A percentile compares a stretch with the other conserved stretches of the same genome.
phyloP scores from a whole-genome alignment of 2,888 invertebrate genomes.

The Drosophila meridiana region DNA sequence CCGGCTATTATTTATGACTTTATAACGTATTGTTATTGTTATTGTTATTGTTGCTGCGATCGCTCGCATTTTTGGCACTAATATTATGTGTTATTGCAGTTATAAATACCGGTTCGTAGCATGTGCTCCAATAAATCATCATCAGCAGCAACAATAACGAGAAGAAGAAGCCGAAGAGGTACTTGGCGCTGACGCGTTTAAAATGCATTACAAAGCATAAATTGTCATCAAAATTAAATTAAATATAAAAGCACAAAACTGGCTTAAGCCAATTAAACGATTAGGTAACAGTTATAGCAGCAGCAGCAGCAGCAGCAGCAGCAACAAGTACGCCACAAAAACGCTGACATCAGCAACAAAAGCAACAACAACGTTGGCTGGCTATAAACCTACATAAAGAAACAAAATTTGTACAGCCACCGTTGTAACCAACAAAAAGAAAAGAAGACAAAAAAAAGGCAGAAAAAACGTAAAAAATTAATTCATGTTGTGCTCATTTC shows the following conservation, averaged over 20 bases:
- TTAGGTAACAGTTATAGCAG: slow-evolving; percentile 79
- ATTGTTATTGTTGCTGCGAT: slow-evolving; percentile 23
- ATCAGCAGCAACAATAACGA: slow-evolving; percentile 7
- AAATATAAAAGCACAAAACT: slow-evolving; percentile 62
- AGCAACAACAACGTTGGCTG: slow-evolving; percentile 39
- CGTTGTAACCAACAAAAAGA: slow-evolving; percentile 46
- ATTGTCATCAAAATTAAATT: slow-evolving; percentile 77
- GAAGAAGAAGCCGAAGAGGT: neutral
- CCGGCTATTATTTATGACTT: slow-evolving; percentile 63
- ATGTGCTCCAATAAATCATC: slow-evolving; percentile 66
- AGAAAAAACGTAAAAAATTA: slow-evolving; percentile 61
- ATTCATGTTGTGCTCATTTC: slow-evolving; percentile 81
- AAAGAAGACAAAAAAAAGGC: slow-evolving; percentile 28
- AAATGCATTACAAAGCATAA: slow-evolving; percentile 78
- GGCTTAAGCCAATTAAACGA: slow-evolving; percentile 82
- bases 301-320: slow-evolving; percentile 18
- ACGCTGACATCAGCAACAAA: slow-evolving; percentile 29
- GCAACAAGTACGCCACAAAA: slow-evolving; percentile 38
- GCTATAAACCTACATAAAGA: slow-evolving; percentile 78
- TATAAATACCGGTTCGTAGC: slow-evolving; percentile 74
- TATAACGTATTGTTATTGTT: slow-evolving; percentile 1
- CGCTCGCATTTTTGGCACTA: slow-evolving; percentile 70
- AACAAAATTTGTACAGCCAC: slow-evolving; percentile 59
- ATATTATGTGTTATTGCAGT: slow-evolving; percentile 66
- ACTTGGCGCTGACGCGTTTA: slow-evolving; percentile 71